Evolutionary conservation across 1,140 invertebrate species (phyloP).

Genomic region (Sinella curviseta): DNA sequence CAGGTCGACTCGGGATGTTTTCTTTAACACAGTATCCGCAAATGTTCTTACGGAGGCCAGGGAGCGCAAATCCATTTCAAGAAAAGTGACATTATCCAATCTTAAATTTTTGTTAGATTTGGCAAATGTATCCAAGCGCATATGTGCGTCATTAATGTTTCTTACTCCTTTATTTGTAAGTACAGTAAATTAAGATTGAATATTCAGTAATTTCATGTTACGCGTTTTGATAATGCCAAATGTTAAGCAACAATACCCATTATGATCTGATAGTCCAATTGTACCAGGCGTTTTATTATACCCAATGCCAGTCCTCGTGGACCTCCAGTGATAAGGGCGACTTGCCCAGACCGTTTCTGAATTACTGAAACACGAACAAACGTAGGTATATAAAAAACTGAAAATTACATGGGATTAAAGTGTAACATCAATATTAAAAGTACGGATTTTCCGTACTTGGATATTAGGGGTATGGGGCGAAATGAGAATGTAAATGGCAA

Average conservation of each 20-base stretch:
- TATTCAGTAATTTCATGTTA: not conserved
- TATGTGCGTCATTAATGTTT: slow-evolving; percentile 62
- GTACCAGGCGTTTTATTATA: slow-evolving; percentile 73
- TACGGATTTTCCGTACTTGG: no score
- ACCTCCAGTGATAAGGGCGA: slow-evolving; percentile 85
- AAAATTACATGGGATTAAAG: no score
- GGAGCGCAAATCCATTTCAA: slow-evolving; percentile 63
- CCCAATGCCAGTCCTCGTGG: slow-evolving; percentile 79
- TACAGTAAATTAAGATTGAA: not conserved
- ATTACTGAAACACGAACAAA: no score
- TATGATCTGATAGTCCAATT: slow-evolving; percentile 78
- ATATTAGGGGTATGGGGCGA: no score
- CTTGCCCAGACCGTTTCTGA: slow-evolving; percentile 64
- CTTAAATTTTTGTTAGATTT: slow-evolving; percentile 56
- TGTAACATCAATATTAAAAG: no score
- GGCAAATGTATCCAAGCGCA: slow-evolving; percentile 58
- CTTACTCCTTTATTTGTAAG: slow-evolving; percentile 52
- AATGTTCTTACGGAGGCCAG: slow-evolving; percentile 75
- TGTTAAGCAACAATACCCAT: slow-evolving; percentile 64
- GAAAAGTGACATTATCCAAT: slow-evolving; percentile 57
- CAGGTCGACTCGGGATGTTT: slow-evolving; percentile 67
- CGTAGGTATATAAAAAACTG: no score
- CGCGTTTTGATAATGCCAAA: not conserved
- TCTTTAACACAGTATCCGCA: slow-evolving; percentile 65
- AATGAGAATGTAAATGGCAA: no score